A percentile compares a stretch with the other conserved stretches of the same genome.
phyloP scores from a whole-genome alignment of 1,140 invertebrate genomes.

The Orussus abietinus region DNA sequence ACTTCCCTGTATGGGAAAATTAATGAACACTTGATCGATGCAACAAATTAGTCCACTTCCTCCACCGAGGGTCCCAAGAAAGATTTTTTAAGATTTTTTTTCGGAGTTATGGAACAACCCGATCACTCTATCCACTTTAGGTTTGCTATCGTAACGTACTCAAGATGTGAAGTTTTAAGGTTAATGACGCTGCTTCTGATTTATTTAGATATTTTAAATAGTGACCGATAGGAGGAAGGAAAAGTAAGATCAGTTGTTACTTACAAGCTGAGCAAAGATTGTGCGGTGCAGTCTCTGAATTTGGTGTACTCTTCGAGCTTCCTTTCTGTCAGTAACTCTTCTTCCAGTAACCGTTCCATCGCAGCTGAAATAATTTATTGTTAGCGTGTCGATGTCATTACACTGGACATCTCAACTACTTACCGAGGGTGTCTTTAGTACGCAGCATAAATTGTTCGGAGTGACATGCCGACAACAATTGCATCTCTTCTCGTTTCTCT shows the following conservation, averaged over 20 bases:
- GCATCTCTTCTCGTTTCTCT: conserved; percentile 63
- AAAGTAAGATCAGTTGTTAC: no score
- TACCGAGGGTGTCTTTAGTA: conserved; percentile 47
- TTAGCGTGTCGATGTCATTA: conserved; percentile 3
- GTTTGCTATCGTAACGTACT: no score
- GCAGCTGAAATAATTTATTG: conserved; percentile 50
- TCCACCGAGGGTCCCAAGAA: no score
- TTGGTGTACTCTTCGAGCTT: conserved; percentile 59
- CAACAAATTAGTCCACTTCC: no score
- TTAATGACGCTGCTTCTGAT: no score
- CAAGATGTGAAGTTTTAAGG: no score
- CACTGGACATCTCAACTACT: conserved; percentile 17
- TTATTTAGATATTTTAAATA: background rate
- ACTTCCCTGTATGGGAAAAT: conserved; percentile 55
- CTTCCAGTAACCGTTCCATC: conserved; percentile 64
- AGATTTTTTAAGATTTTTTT: no score
- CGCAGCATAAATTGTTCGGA: conserved; percentile 44
- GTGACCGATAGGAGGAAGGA: no score
- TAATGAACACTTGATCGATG: conserved; percentile 3
- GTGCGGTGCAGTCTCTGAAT: conserved; percentile 56
- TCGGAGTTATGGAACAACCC: no score
- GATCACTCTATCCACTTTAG: no score
- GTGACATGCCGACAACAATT: conserved; percentile 55
- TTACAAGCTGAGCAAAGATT: conserved; percentile 54
- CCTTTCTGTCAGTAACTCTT: conserved; percentile 58